A percentile compares a stretch with the other conserved stretches of the same genome.
phyloP scores from a whole-genome alignment of 2,113 vertebrate species.

The Nansenia antarctica region DNA sequence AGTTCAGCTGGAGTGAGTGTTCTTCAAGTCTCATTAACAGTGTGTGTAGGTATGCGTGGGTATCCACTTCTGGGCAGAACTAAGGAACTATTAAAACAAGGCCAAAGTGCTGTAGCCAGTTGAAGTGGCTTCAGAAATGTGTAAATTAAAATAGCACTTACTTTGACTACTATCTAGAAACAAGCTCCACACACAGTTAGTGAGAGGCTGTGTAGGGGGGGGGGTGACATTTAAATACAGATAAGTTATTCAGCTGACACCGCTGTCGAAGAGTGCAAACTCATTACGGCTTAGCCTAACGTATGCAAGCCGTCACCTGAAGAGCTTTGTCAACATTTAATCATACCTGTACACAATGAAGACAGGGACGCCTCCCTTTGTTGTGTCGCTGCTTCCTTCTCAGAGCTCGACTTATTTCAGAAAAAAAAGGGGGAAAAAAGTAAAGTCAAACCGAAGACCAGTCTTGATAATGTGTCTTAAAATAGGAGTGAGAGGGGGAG shows the following conservation, averaged over 20 bases:
- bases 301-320: background rate
- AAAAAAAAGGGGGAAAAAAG: background rate
- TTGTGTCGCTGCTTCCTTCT: background rate
- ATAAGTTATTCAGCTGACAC: constrained; percentile 23
- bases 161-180: background rate
- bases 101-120: constrained; percentile 23
- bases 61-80: constrained; percentile 25
- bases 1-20: background rate
- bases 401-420: background rate
- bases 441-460: background rate
- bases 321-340: constrained; percentile 13
- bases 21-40: background rate
- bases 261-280: constrained; percentile 3
- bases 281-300: constrained; percentile 16
- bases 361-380: constrained; percentile 14
- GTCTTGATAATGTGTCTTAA: background rate
- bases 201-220: constrained; percentile 18
- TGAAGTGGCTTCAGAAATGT: constrained; percentile 23
- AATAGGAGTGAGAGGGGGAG: background rate
- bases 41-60: background rate
- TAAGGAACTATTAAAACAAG: constrained; percentile 31
- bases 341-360: constrained; percentile 3
- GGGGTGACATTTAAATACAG: constrained; percentile 21
- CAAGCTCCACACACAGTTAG: too few species aligned
- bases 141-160: constrained; percentile 30